phyloP scores from a whole-genome alignment of 2,113 vertebrate genomes.

The Odobenus rosmarus region DNA sequence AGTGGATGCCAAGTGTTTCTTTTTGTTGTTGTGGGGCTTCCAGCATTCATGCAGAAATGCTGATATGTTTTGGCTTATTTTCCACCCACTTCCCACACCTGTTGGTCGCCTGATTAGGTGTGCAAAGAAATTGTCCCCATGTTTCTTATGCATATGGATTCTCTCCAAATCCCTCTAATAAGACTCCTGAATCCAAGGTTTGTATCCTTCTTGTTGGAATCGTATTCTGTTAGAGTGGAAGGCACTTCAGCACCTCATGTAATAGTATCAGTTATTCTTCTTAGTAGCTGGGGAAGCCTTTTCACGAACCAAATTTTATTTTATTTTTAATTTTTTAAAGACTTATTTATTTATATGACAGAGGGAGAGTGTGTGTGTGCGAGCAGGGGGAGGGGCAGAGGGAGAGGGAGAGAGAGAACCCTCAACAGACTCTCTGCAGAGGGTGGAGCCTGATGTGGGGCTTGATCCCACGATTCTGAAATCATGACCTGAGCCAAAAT shows the following conservation, averaged over 20 bases:
- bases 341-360: background rate
- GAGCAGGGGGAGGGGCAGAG: background rate
- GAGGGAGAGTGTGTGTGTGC: background rate
- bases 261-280: background rate
- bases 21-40: slow-evolving; percentile 34
- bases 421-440: background rate
- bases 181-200: slow-evolving; percentile 40
- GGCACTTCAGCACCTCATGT: background rate
- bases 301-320: slow-evolving; percentile 30
- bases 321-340: background rate
- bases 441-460: background rate
- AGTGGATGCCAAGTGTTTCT: slow-evolving; percentile 46
- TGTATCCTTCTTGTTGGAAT: slow-evolving; percentile 23
- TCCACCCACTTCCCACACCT: slow-evolving; percentile 49
- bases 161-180: slow-evolving; percentile 53
- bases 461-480: background rate
- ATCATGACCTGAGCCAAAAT: background rate
- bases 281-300: slow-evolving; percentile 2
- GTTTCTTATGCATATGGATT: slow-evolving; percentile 36
- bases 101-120: slow-evolving; percentile 67
- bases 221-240: background rate
- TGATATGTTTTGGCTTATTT: slow-evolving; percentile 39
- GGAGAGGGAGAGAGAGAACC: background rate
- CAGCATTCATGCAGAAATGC: slow-evolving; percentile 46
- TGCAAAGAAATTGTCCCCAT: slow-evolving; percentile 57